Evolutionary conservation across 1,140 invertebrate species (phyloP).

Genomic region (Ectropis grisescens): DNA sequence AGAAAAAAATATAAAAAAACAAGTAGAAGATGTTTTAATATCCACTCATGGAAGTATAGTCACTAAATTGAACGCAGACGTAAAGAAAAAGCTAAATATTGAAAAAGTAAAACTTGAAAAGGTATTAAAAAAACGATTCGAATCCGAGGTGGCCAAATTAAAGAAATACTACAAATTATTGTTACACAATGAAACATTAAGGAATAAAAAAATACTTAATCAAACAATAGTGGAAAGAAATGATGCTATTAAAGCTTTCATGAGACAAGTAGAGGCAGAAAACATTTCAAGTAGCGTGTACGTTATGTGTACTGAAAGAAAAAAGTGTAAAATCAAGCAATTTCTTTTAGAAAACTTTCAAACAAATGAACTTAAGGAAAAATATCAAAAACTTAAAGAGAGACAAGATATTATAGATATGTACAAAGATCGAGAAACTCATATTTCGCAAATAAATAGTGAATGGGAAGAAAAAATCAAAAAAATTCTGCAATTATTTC

Average conservation of each 20-base stretch:
- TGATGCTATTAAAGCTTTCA: conserved; percentile 40
- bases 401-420: conserved; percentile 23
- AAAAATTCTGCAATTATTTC: conserved; percentile 44
- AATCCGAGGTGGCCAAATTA: conserved; percentile 38
- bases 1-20: conserved; percentile 35
- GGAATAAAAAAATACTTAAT: conserved; percentile 30
- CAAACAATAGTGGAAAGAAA: conserved; percentile 34
- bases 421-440: conserved; percentile 25
- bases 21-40: conserved; percentile 26
- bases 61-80: conserved; percentile 35
- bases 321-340: conserved; percentile 50
- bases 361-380: conserved; percentile 26
- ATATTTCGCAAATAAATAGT: conserved; percentile 33
- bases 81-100: conserved; percentile 29
- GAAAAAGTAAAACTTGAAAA: conserved; percentile 35
- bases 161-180: conserved; percentile 43
- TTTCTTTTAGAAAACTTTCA: conserved; percentile 40
- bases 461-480: conserved; percentile 50
- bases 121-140: conserved; percentile 27
- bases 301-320: conserved; percentile 49
- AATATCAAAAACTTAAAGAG: conserved; percentile 34
- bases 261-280: conserved; percentile 39
- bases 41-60: conserved; percentile 34
- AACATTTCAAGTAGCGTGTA: conserved; percentile 50
- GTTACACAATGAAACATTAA: conserved; percentile 31